phyloP scores from a whole-genome alignment of 2,797 vertebrate species.

The Melanogrammus aeglefinus region DNA sequence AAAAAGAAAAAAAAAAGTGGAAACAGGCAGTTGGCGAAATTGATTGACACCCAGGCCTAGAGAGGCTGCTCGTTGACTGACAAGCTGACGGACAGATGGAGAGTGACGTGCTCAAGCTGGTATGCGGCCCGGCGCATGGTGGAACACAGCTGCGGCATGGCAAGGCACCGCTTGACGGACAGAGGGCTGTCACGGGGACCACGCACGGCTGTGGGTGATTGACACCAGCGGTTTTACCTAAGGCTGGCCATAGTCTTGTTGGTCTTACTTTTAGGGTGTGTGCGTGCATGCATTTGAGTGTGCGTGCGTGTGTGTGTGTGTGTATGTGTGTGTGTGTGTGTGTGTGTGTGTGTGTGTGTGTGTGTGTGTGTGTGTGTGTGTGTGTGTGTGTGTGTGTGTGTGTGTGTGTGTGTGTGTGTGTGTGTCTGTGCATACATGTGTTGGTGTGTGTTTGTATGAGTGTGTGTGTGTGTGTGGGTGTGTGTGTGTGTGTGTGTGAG shows the following conservation, averaged over 20 bases:
- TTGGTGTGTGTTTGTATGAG: too few relatives aligned
- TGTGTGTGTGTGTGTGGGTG: too few relatives aligned
- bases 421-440: too few relatives aligned
- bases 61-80: slow-evolving; percentile 44
- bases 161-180: not conserved
- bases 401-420: too few relatives aligned
- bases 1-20: too few relatives aligned
- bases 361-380: too few relatives aligned
- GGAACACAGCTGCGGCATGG: not conserved
- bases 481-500: too few relatives aligned
- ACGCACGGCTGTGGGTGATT: not conserved
- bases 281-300: not conserved
- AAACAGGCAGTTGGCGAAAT: not conserved
- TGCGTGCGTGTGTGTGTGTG: not conserved
- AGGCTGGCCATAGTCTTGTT: not conserved
- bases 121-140: not conserved
- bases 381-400: too few relatives aligned
- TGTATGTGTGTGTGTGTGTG: not conserved
- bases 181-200: not conserved
- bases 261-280: not conserved
- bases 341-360: too few relatives aligned
- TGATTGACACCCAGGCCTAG: slow-evolving; percentile 41
- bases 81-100: slow-evolving; percentile 8
- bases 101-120: slow-evolving; percentile 4
- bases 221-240: not conserved